Conservation (phyloP, 1,140 invertebrate genomes). For the silkworm (Bombyx mori) region ASM3026992v2 NC_085121.1:4334501-4335000, state of each 20-base stretch:
- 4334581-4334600: too few relatives aligned
- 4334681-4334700: too few relatives aligned
- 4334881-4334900: constrained; percentile 30
- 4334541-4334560: too few relatives aligned
- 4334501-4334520: too few relatives aligned
- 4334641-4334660: too few relatives aligned
- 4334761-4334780: constrained; percentile 1
- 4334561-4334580: too few relatives aligned
- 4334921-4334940: background rate
- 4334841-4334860: constrained; percentile 31
- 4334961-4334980: background rate
- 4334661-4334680: too few relatives aligned
- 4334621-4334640: too few relatives aligned
- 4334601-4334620: too few relatives aligned
- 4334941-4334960: background rate
- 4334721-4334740: too few relatives aligned
- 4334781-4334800: constrained; percentile 18
- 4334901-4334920: constrained; percentile 22
- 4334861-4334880: constrained; percentile 28
- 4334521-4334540: too few relatives aligned
- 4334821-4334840: constrained; percentile 37
- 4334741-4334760: background rate
- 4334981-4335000: background rate
- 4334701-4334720: too few relatives aligned
- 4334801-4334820: constrained; percentile 35